These are phyloP conservation scores for Campoletis sonorensis DNA, from an alignment of 1,140 invertebrate species.

Conservation along the genomic window DNA sequence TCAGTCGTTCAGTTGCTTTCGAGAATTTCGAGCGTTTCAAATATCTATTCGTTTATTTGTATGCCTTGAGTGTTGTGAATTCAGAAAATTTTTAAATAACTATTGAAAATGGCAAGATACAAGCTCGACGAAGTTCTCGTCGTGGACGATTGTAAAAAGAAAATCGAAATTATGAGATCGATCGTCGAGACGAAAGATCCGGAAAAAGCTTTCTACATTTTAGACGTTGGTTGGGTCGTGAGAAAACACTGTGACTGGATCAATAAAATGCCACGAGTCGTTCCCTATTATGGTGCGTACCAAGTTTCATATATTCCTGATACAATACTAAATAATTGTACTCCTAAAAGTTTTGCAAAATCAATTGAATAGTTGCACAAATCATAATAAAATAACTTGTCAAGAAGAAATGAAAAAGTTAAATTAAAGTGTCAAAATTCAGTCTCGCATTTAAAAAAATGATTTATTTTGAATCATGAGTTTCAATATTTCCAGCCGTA, in stretches of 20 bases:
- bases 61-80: too few species aligned
- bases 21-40: too few species aligned
- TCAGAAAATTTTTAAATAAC: neutral
- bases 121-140: constrained; percentile 58
- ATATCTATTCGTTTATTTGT: too few species aligned
- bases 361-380: too few species aligned
- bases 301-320: constrained; percentile 55
- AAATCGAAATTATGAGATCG: constrained; percentile 64
- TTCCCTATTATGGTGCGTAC: constrained; percentile 80
- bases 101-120: constrained; percentile 43
- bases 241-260: constrained; percentile 81
- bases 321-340: too few species aligned
- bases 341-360: too few species aligned
- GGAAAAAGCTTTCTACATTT: constrained; percentile 83
- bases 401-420: too few species aligned
- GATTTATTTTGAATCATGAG: constrained; percentile 17
- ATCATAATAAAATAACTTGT: too few species aligned
- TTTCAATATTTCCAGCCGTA: constrained; percentile 78
- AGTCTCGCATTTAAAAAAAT: neutral
- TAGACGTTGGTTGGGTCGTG: constrained; percentile 81
- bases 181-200: constrained; percentile 69
- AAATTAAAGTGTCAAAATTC: too few species aligned
- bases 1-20: too few species aligned
- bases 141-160: constrained; percentile 64
- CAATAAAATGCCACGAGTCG: constrained; percentile 80